Percentiles rank a stretch among this genome's conserved stretches.
phyloP scores from a whole-genome alignment of 2,797 vertebrate species.

The Acipenser transmontanus region DNA sequence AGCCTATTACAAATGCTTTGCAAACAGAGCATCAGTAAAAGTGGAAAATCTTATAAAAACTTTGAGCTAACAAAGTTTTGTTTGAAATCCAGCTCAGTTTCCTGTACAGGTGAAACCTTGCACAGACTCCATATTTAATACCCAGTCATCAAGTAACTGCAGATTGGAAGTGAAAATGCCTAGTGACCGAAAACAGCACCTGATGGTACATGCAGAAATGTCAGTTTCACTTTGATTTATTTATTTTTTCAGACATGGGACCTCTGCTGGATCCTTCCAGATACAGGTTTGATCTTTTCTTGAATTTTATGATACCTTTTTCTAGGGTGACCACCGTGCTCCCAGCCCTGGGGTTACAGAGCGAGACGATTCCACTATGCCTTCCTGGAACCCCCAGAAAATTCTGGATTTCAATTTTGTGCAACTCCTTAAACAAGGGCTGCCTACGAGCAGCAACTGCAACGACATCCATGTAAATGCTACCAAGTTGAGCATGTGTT shows the following conservation, averaged over 20 bases:
- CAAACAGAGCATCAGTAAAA: constrained; percentile 28
- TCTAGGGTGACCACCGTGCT: no score
- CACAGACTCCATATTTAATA: constrained; percentile 57
- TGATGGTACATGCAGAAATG: constrained; percentile 22
- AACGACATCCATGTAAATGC: no score
- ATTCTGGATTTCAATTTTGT: no score
- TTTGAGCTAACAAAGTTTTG: constrained; percentile 40
- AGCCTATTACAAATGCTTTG: constrained; percentile 21
- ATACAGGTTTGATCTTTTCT: no score
- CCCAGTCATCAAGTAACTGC: constrained; percentile 41
- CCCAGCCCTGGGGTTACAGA: no score
- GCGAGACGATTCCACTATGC: no score
- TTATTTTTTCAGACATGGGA: neutral
- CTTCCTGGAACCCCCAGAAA: no score
- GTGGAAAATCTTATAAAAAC: constrained; percentile 32
- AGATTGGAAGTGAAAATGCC: constrained; percentile 62
- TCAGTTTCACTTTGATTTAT: neutral
- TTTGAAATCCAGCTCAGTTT: constrained; percentile 60
- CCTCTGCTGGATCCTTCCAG: no score
- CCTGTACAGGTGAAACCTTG: constrained; percentile 58
- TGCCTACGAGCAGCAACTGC: no score
- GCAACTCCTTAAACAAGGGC: no score
- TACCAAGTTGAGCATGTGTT: no score
- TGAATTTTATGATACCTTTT: no score
- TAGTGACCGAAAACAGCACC: constrained; percentile 46